A percentile compares a stretch with the other conserved stretches of the same genome.
phyloP scores from a whole-genome alignment of 2,888 invertebrate genomes.

The Eremobia ochroleuca region DNA sequence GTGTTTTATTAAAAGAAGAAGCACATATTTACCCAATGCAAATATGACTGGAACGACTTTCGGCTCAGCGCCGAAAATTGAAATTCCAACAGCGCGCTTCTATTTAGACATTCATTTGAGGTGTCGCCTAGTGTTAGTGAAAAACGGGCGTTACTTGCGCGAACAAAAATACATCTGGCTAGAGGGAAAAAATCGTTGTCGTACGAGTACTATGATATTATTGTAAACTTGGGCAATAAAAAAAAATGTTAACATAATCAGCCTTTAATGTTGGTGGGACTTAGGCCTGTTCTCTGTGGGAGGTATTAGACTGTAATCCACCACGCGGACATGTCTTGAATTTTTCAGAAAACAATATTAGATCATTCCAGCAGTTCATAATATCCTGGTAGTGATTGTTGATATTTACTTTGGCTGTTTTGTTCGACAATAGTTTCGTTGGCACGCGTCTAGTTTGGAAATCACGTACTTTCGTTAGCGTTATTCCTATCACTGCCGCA shows the following conservation, averaged over 20 bases:
- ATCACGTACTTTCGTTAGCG: background rate
- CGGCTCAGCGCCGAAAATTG: background rate
- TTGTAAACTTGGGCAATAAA: background rate
- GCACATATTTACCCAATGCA: background rate
- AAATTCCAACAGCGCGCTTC: background rate
- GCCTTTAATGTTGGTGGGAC: background rate
- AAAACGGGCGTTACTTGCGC: background rate
- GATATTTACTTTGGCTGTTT: constrained; percentile 8
- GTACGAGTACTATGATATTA: background rate
- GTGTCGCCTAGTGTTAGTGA: background rate
- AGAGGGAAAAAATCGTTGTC: background rate
- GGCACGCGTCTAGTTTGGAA: background rate
- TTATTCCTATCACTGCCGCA: background rate
- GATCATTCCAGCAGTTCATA: background rate
- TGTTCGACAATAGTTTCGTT: background rate
- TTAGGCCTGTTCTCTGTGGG: background rate
- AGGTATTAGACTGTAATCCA: background rate
- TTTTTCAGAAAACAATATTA: constrained; percentile 32
- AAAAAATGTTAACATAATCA: background rate
- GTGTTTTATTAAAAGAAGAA: background rate
- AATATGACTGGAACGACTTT: background rate
- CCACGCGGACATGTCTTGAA: background rate
- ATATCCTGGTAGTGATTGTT: constrained; percentile 20
- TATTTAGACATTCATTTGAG: background rate
- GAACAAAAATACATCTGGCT: background rate